Conservation (phyloP, 2,113 vertebrate genomes). For the Noturus placidus region DNA sequence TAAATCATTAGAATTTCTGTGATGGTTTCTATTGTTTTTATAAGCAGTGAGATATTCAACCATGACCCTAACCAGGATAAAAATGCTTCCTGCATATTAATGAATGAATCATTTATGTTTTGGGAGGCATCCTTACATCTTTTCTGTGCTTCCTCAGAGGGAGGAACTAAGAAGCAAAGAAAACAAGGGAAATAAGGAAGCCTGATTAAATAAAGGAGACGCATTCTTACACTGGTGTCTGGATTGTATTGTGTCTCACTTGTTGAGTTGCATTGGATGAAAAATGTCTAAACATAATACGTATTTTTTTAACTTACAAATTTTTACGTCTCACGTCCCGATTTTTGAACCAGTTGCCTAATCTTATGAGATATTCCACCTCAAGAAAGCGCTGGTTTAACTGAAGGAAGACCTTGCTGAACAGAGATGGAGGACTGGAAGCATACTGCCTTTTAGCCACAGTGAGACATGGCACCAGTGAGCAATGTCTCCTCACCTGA, state of each 20-base stretch:
- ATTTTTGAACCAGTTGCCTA: slow-evolving; percentile 43
- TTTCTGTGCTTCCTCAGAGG: not conserved
- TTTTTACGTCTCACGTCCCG: slow-evolving; percentile 62
- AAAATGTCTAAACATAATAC: not conserved
- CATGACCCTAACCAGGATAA: not conserved
- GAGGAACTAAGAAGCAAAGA: not conserved
- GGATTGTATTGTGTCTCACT: not conserved
- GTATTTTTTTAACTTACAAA: slow-evolving; percentile 55
- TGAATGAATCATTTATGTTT: not conserved
- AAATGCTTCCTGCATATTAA: not conserved
- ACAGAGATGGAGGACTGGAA: slow-evolving; percentile 51
- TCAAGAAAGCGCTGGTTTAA: slow-evolving; percentile 69
- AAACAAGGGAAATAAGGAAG: not conserved
- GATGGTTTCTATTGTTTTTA: too few relatives aligned
- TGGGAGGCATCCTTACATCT: not conserved
- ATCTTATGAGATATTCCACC: slow-evolving; percentile 62
- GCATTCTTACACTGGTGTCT: not conserved
- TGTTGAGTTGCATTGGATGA: not conserved
- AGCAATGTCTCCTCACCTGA: slow-evolving; percentile 57
- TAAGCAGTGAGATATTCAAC: not conserved
- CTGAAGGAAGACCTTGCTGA: slow-evolving; percentile 55
- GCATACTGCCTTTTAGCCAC: slow-evolving; percentile 46
- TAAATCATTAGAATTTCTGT: too few relatives aligned
- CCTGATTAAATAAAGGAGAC: not conserved
- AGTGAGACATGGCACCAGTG: slow-evolving; percentile 12